Evolutionary conservation across 2,113 vertebrate genomes (phyloP).

Genomic region (Indicator maculatus): DNA sequence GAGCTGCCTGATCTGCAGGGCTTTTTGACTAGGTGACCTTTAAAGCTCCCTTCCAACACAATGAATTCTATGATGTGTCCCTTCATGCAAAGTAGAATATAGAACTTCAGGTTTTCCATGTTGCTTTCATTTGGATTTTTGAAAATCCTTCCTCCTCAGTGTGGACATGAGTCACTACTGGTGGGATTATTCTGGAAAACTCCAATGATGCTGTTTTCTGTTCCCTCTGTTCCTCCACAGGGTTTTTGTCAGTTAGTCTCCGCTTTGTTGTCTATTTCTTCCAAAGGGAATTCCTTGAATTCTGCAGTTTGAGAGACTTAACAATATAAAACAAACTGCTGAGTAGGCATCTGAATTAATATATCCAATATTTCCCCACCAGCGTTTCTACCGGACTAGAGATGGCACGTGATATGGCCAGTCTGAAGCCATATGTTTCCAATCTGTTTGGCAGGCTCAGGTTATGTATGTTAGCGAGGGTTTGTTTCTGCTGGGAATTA

Average conservation of each 20-base stretch:
- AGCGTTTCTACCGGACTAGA: neutral
- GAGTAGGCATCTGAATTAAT: neutral
- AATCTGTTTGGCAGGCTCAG: neutral
- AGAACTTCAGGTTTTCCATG: neutral
- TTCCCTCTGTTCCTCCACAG: neutral
- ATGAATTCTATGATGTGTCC: neutral
- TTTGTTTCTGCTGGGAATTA: neutral
- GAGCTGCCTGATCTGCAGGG: too few relatives aligned
- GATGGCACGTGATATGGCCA: neutral
- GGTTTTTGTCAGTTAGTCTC: neutral
- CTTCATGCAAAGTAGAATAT: neutral
- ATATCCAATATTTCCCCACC: neutral
- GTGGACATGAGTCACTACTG: neutral
- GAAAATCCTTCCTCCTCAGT: neutral
- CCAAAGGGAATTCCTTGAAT: neutral
- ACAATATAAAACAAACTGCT: neutral
- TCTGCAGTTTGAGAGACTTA: neutral
- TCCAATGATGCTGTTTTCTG: neutral
- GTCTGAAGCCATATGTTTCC: neutral
- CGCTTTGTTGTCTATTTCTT: neutral
- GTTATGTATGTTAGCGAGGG: rapidly evolving
- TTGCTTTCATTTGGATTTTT: neutral
- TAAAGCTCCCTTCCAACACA: too few relatives aligned
- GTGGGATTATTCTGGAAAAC: neutral
- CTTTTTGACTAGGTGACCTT: too few relatives aligned